phyloP scores from a whole-genome alignment of 2,113 vertebrate species.

The Perccottus glenii region DNA sequence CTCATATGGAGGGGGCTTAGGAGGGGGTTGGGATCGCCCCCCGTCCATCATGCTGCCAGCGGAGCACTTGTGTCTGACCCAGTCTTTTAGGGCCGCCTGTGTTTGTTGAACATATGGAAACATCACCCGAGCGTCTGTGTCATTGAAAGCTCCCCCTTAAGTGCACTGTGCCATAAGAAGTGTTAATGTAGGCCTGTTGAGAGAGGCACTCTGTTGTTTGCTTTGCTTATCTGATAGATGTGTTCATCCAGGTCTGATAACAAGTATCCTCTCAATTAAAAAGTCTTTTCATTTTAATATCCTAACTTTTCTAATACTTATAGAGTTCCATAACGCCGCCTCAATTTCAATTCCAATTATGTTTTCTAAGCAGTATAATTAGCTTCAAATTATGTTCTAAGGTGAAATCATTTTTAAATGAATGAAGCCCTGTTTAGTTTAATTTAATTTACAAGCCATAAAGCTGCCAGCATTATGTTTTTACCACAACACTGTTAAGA shows the following conservation, averaged over 20 bases:
- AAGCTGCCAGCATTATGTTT: background rate
- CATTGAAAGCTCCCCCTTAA: slow-evolving; percentile 60
- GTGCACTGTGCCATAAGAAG: slow-evolving; percentile 60
- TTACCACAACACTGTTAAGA: background rate
- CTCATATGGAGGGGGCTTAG: slow-evolving; percentile 36
- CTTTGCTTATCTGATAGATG: slow-evolving; percentile 68
- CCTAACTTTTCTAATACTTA: slow-evolving; percentile 7
- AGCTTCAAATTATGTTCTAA: background rate
- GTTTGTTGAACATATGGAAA: slow-evolving; percentile 76
- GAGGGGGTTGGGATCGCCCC: slow-evolving; percentile 26
- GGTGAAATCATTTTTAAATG: background rate
- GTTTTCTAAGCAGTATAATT: background rate
- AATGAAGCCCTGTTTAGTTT: background rate
- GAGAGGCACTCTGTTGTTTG: slow-evolving; percentile 67
- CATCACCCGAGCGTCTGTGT: slow-evolving; percentile 51
- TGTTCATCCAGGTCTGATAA: slow-evolving; percentile 17
- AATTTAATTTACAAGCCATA: background rate
- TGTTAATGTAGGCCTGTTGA: slow-evolving; percentile 65
- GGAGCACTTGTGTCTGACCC: slow-evolving; percentile 24
- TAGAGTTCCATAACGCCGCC: background rate
- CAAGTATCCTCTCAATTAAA: slow-evolving; percentile 6
- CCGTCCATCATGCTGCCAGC: slow-evolving; percentile 52
- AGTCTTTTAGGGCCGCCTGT: slow-evolving; percentile 28
- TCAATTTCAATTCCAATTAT: background rate
- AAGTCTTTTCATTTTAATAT: slow-evolving; percentile 25